Conservation (phyloP, 64 coral and sea anemone species). For the Montipora foliosa region DNA sequence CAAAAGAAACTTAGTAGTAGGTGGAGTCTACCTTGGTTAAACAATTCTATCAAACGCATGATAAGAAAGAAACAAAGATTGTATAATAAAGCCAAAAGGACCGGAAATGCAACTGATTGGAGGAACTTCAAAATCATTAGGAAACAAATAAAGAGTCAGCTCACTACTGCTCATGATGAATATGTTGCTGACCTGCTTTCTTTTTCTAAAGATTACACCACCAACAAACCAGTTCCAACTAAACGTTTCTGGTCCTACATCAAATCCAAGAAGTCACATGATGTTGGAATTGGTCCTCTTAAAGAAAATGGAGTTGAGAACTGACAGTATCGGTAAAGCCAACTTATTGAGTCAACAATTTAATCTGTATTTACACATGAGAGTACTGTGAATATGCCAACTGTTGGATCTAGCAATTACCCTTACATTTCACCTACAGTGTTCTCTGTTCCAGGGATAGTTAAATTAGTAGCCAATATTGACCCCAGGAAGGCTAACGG, state of each 20-base stretch:
- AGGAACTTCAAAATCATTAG: constrained; percentile 52
- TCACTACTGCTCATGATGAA: constrained; percentile 24
- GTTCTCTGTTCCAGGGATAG: too few relatives aligned
- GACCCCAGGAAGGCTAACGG: too few relatives aligned
- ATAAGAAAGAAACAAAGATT: constrained; percentile 3
- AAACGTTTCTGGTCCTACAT: constrained; percentile 65
- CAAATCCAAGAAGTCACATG: not conserved
- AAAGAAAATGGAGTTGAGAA: too few relatives aligned
- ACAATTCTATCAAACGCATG: too few relatives aligned
- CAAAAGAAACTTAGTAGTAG: too few relatives aligned
- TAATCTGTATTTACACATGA: constrained; percentile 57
- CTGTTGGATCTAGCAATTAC: too few relatives aligned
- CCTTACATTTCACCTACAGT: too few relatives aligned
- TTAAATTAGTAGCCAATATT: too few relatives aligned
- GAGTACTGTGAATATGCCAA: not conserved
- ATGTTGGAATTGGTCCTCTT: too few relatives aligned
- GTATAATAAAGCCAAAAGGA: constrained; percentile 55
- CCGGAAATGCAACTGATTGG: constrained; percentile 43
- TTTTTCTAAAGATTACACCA: not conserved
- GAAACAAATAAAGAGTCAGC: not conserved
- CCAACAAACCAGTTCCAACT: not conserved
- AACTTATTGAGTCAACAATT: constrained; percentile 63
- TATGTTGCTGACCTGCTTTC: not conserved
- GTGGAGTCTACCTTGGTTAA: too few relatives aligned
- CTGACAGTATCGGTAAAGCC: constrained; percentile 17